Conservation (phyloP, 2,797 vertebrate genomes). For the Neomorphus geoffroyi region DNA sequence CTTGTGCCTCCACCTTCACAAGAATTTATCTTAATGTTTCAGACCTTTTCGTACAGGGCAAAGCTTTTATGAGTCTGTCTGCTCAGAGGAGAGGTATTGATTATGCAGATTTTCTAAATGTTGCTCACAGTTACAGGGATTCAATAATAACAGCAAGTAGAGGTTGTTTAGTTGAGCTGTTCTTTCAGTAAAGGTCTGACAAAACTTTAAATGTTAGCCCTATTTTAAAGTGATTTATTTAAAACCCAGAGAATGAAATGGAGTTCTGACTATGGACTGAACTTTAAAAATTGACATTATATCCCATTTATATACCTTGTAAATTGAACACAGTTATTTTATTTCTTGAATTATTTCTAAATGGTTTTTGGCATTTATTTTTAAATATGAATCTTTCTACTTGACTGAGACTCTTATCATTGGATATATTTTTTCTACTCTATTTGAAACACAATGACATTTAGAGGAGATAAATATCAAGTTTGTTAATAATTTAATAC, state of each 20-base stretch:
- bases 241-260: neutral
- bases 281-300: neutral
- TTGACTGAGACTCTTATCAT: neutral
- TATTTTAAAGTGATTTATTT: constrained; percentile 24
- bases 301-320: neutral
- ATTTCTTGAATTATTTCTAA: constrained; percentile 9
- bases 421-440: neutral
- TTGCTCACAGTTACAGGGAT: constrained; percentile 10
- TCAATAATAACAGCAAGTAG: constrained; percentile 2
- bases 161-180: neutral
- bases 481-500: neutral
- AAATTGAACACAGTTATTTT: neutral
- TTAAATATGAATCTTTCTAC: neutral
- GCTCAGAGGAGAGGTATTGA: constrained; percentile 27
- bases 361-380: neutral
- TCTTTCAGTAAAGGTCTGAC: constrained; percentile 20
- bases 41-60: neutral
- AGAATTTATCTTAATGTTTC: neutral
- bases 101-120: constrained; percentile 45
- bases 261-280: neutral
- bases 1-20: neutral
- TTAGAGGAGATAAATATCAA: neutral
- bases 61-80: constrained; percentile 3
- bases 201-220: neutral
- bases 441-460: neutral